Evolutionary conservation across 2,113 vertebrate genomes (phyloP), one percentile per base, ranked within the genome.

Genomic region (Mustelus asterias): DNA sequence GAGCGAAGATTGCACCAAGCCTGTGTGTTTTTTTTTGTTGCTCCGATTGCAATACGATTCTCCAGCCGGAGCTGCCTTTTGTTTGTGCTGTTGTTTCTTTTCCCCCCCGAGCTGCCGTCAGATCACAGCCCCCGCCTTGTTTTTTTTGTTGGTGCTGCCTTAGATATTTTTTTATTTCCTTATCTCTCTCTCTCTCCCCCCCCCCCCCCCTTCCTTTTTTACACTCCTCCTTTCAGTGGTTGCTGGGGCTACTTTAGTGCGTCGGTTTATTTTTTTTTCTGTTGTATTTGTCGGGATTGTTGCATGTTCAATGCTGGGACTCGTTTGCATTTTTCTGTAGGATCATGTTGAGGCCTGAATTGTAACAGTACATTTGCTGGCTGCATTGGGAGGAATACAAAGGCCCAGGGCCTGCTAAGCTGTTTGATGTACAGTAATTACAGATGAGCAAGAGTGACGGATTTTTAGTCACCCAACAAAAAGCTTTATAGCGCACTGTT

Each of bases 371-470:
- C 22, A 29, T 58, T 89, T n/a, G 16, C 60, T 60, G 48, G n/a
- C 89, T 93, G 89, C 89, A 93, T 93, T 65, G 89, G 33, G 58
- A 92, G 58, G 88, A 60, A 92, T 92, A 33, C 88, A 92, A 92
- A 92, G 88, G 88, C 88, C 33, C 88, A 37, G 16, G 89, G 89
- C 89, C 89, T 93, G n/a, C 33, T 65, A 93, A 54, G n/a, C 89
- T 93, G 60, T 67, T 65, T 93, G 89, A 93, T 93, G 89, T 93
- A n/a, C 60, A 93, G 60, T 93, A 65, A 93, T 93, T 65, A 93
- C 89, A 93, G 89, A 93, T 65, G 89, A 93, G 89, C 89, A 93
- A 93, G 89, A 65, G 89, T 93, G 89, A 67, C 89, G 33, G 33
- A 93, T 93, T 93, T 70, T 93, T 93, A 93, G 89, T 93, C 60